These are phyloP conservation scores for Alcedo quadribrachys DNA, from an alignment of 2,797 vertebrate species.

Conservation along the genomic window DNA sequence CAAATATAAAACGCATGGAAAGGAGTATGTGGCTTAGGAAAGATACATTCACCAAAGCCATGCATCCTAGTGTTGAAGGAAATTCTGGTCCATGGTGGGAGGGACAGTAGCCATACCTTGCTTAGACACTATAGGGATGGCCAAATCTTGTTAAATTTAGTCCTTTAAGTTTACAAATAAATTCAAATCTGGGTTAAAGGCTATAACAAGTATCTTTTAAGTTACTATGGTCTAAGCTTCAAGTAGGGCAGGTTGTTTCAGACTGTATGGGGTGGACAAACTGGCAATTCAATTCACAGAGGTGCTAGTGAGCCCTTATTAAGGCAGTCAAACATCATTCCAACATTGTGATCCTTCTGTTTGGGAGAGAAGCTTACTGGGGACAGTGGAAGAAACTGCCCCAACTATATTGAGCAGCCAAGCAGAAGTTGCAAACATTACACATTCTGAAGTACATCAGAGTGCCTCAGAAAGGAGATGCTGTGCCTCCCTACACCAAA, in stretches of 20 bases:
- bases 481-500: not conserved
- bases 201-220: not conserved
- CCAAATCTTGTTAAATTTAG: not conserved
- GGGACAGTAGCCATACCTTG: not conserved
- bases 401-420: not conserved
- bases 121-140: not conserved
- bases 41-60: not conserved
- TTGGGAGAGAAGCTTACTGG: not conserved
- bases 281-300: not conserved
- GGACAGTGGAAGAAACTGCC: not conserved
- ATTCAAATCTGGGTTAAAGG: not conserved
- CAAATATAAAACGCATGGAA: not conserved
- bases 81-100: not conserved
- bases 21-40: not conserved
- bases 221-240: not conserved
- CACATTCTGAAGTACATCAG: not conserved
- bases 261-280: not conserved
- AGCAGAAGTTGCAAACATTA: not conserved
- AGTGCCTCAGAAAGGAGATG: not conserved
- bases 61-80: not conserved
- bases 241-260: not conserved
- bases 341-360: not conserved
- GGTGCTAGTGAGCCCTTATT: not conserved
- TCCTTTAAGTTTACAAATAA: not conserved
- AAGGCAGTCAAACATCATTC: not conserved